Conservation (phyloP, 2,113 vertebrate genomes). For the Melanerpes aurifrons region DNA sequence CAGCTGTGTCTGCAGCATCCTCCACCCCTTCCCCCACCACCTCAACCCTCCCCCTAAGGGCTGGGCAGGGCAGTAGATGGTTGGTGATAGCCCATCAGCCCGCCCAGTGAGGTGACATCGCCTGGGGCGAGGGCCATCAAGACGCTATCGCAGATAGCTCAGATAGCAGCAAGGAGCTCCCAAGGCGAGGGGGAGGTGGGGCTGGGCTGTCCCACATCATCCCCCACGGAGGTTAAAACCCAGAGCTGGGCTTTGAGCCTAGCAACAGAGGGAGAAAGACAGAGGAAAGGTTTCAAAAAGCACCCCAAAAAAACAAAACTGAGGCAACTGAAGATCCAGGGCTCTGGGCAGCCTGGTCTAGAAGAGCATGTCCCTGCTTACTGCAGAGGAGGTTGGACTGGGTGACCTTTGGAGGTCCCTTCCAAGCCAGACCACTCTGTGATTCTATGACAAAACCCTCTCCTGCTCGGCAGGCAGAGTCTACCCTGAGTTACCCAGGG, state of each 20-base stretch:
- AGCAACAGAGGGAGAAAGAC: background rate
- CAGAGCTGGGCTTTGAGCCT: background rate
- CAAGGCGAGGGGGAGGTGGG: background rate
- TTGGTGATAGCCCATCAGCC: background rate
- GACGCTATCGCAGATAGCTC: background rate
- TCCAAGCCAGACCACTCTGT: too few relatives aligned
- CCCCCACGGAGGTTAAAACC: background rate
- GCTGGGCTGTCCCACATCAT: background rate
- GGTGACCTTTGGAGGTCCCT: too few relatives aligned
- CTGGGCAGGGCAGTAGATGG: background rate
- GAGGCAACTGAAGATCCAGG: background rate
- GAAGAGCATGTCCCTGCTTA: too few relatives aligned
- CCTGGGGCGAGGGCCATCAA: background rate
- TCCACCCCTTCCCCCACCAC: background rate
- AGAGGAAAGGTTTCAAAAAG: rapidly evolving
- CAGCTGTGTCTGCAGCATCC: background rate
- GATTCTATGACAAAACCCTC: background rate
- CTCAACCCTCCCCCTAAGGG: background rate
- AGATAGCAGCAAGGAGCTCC: background rate
- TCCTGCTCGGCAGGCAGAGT: background rate
- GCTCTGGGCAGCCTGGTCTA: too few relatives aligned
- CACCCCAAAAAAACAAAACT: background rate
- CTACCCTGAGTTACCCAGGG: background rate
- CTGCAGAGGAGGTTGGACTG: too few relatives aligned
- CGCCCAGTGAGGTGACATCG: background rate